Evolutionary conservation across 2,888 invertebrate genomes (phyloP).

Genomic region (Drosophila parthenogenetica): DNA sequence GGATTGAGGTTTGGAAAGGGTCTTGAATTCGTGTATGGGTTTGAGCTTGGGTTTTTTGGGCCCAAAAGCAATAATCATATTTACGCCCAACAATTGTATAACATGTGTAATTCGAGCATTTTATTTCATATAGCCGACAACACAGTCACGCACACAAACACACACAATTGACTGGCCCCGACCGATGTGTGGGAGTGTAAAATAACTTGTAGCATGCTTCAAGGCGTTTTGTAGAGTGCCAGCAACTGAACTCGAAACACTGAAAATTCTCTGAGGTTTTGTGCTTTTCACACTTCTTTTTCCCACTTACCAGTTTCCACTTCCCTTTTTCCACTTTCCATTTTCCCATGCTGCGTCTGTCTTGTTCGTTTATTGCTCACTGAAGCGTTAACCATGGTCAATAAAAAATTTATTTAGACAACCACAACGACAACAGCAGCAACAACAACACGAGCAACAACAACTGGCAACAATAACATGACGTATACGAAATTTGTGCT

Average conservation of each 20-base stretch:
- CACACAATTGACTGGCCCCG: conserved; percentile 37
- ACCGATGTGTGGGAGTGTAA: conserved; percentile 44
- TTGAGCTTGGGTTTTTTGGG: conserved; percentile 11
- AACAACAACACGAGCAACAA: conserved; percentile 42
- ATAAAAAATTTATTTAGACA: conserved; percentile 80
- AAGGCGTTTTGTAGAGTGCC: conserved; percentile 61
- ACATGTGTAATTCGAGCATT: conserved; percentile 76
- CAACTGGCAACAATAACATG: conserved; percentile 52
- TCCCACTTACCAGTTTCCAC: neutral
- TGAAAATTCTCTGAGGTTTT: conserved; percentile 63
- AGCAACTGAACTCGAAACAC: conserved; percentile 7
- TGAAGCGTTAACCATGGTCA: conserved; percentile 81
- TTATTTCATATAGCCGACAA: conserved; percentile 55
- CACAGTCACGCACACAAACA: conserved; percentile 18
- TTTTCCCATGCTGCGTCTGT: conserved; percentile 12
- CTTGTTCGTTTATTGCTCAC: conserved; percentile 65
- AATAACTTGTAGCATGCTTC: conserved; percentile 79
- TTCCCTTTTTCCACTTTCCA: neutral
- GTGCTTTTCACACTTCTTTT: conserved; percentile 51
- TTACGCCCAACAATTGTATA: conserved; percentile 71
- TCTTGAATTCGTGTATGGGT: conserved; percentile 13
- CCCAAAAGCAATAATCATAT: conserved; percentile 66
- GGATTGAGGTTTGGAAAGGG: conserved; percentile 1
- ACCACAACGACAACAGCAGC: conserved; percentile 60
- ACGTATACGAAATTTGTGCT: conserved; percentile 54